phyloP scores from a whole-genome alignment of 64 coral and sea anemone genomes.

The Catalaphyllia jardinei region DNA sequence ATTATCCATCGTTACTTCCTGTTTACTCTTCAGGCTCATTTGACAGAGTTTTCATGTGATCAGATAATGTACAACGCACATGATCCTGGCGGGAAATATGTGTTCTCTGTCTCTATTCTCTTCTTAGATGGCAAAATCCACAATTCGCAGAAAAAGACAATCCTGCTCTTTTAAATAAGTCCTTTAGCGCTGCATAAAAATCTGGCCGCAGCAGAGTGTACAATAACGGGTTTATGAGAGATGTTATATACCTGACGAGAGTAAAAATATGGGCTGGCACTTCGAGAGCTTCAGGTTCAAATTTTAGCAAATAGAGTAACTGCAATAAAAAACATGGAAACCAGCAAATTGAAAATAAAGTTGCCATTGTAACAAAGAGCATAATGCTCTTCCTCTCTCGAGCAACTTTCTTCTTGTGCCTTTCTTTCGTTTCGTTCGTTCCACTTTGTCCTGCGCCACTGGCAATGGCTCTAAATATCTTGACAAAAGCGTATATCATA shows the following conservation, averaged over 20 bases:
- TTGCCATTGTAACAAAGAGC: conserved; percentile 23
- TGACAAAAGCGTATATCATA: conserved; percentile 42
- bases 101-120: background rate
- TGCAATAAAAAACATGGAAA: conserved; percentile 9
- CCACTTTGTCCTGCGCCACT: background rate
- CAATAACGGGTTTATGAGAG: conserved; percentile 51
- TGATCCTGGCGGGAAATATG: background rate
- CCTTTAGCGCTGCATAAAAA: conserved; percentile 38
- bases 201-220: conserved; percentile 56
- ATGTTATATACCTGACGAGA: conserved; percentile 47
- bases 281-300: background rate
- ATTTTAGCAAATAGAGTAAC: background rate
- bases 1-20: background rate
- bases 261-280: background rate
- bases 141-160: background rate
- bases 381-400: conserved; percentile 15
- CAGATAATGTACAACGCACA: background rate
- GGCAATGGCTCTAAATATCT: conserved; percentile 4
- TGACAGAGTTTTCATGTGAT: background rate
- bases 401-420: background rate
- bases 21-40: background rate
- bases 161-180: background rate
- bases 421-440: background rate
- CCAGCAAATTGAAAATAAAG: conserved; percentile 19
- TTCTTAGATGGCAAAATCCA: background rate